Conservation (phyloP, 2,888 invertebrate genomes). For the Eristalis arbustorum region DNA sequence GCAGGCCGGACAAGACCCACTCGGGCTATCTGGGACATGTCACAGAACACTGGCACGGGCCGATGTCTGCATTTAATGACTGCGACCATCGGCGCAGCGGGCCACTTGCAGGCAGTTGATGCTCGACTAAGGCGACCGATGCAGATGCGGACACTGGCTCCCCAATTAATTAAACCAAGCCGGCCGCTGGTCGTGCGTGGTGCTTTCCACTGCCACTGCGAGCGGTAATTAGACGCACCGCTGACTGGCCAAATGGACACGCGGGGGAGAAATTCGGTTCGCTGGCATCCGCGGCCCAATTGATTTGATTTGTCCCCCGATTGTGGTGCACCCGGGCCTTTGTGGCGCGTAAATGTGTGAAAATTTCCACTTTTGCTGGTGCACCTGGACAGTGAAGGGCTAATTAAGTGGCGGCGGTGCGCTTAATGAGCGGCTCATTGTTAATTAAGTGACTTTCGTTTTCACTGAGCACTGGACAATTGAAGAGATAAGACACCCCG, state of each 20-base stretch:
- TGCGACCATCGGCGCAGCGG: neutral
- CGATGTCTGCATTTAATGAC: conserved; percentile 62
- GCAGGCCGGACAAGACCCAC: conserved; percentile 25
- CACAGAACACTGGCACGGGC: conserved; percentile 49
- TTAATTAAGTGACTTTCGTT: conserved; percentile 18
- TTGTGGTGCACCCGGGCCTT: conserved; percentile 1
- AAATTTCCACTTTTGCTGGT: conserved; percentile 14
- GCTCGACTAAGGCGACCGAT: neutral
- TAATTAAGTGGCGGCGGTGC: conserved; percentile 17
- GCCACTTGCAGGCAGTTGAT: neutral
- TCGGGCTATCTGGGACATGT: conserved; percentile 64
- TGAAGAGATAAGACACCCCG: neutral
- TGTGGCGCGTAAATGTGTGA: neutral
- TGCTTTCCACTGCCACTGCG: conserved; percentile 43
- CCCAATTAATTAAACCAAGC: conserved; percentile 51
- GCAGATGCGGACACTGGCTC: conserved; percentile 19
- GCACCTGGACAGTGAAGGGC: conserved; percentile 7
- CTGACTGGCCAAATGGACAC: conserved; percentile 25
- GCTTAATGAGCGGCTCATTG: conserved; percentile 3
- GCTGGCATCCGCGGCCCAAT: conserved; percentile 28
- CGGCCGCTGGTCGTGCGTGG: conserved; percentile 20
- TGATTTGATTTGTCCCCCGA: conserved; percentile 41
- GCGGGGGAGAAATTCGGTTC: conserved; percentile 38
- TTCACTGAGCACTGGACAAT: neutral
- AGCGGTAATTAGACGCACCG: conserved; percentile 56